Evolutionary conservation across 1,140 invertebrate species (phyloP).

Genomic region (Drosophila varians): DNA sequence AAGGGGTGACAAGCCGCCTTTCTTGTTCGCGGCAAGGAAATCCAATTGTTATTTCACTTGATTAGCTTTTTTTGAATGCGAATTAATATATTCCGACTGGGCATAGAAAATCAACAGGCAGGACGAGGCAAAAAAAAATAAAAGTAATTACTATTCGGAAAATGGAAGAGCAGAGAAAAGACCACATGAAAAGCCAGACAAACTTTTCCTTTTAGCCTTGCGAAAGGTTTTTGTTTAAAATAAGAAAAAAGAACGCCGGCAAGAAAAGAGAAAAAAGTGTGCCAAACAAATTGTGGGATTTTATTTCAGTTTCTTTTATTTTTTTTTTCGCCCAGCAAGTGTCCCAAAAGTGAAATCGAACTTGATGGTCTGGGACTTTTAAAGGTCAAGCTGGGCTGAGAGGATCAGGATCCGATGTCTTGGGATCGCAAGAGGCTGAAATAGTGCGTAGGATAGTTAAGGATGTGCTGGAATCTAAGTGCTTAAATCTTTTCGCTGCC

Average conservation of each 20-base stretch:
- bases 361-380: slow-evolving; percentile 2
- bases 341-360: slow-evolving; percentile 36
- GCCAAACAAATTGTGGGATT: slow-evolving; percentile 47
- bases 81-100: neutral
- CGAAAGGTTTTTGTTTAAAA: slow-evolving; percentile 30
- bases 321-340: slow-evolving; percentile 7
- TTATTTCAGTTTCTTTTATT: slow-evolving; percentile 1
- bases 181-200: slow-evolving; percentile 28
- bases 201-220: slow-evolving; percentile 30
- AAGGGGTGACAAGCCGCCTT: slow-evolving; percentile 9
- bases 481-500: slow-evolving; percentile 53
- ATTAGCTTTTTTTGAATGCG: neutral
- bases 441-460: neutral
- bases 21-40: slow-evolving; percentile 8
- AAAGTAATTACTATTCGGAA: slow-evolving; percentile 33
- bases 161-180: slow-evolving; percentile 20
- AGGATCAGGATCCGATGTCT: neutral
- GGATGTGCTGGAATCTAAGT: slow-evolving; percentile 24
- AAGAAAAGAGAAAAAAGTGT: slow-evolving; percentile 37
- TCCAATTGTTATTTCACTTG: neutral
- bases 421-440: neutral
- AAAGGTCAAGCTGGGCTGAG: slow-evolving; percentile 18
- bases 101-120: too few relatives aligned
- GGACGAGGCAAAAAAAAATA: slow-evolving; percentile 8
- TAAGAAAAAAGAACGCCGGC: slow-evolving; percentile 22